These are phyloP conservation scores for Rhabdomys pumilio DNA, from an alignment of 2,797 vertebrate species.

Conservation along the genomic window DNA sequence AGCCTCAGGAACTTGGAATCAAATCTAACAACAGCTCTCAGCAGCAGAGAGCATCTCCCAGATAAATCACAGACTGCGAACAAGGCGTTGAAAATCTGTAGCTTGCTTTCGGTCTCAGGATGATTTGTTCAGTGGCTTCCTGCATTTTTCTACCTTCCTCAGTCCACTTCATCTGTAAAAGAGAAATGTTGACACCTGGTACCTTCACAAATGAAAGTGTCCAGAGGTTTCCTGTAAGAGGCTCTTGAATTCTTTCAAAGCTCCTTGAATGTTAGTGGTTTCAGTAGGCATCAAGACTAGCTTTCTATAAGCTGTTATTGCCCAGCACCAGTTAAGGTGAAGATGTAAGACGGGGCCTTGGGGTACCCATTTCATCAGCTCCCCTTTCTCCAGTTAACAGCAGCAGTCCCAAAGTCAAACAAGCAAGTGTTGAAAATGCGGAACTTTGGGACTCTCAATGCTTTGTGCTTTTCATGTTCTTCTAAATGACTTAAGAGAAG, in stretches of 20 bases:
- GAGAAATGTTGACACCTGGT: background rate
- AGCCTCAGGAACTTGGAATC: constrained; percentile 58
- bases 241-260: constrained; percentile 42
- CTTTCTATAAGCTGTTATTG: background rate
- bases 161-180: constrained; percentile 63
- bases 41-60: constrained; percentile 61
- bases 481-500: background rate
- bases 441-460: background rate
- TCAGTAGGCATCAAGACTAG: background rate
- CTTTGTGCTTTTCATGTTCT: background rate
- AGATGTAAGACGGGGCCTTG: background rate
- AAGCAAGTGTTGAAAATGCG: background rate
- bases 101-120: constrained; percentile 31
- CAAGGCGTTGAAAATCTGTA: constrained; percentile 63
- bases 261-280: background rate
- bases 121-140: background rate
- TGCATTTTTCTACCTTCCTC: constrained; percentile 47
- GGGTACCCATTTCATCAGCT: background rate
- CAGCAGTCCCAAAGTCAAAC: background rate
- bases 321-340: background rate
- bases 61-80: constrained; percentile 68
- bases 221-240: background rate
- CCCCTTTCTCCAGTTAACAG: background rate
- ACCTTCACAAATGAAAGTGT: constrained; percentile 53
- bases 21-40: constrained; percentile 56